Evolutionary conservation across 2,888 invertebrate genomes (phyloP).

Genomic region (Rhagonycha fulva): DNA sequence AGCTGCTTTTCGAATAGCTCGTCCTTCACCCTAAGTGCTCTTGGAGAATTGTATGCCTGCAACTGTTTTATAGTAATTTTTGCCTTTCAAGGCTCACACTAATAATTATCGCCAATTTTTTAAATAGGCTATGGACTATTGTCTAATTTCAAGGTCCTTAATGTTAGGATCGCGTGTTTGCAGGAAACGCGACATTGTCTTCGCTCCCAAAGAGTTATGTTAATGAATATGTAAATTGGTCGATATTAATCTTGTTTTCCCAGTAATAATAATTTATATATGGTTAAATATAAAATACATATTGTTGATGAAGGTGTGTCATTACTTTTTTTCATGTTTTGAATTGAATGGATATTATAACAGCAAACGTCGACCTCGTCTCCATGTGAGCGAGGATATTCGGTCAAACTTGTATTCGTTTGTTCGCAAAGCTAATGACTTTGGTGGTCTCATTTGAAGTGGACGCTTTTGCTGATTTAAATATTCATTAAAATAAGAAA

Average conservation of each 20-base stretch:
- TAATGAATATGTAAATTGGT: constrained; percentile 4
- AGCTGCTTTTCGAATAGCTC: neutral
- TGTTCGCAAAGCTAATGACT: neutral
- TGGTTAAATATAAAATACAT: neutral
- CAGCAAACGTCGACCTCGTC: neutral
- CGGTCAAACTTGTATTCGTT: neutral
- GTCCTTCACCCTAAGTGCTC: neutral
- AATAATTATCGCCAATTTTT: neutral
- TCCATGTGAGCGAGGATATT: neutral
- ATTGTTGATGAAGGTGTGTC: constrained; percentile 6
- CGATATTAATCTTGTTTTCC: constrained; percentile 15
- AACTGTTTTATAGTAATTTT: neutral
- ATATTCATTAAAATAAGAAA: neutral
- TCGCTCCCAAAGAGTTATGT: neutral
- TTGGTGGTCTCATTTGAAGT: neutral
- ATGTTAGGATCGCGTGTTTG: constrained; percentile 3
- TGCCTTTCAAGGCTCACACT: neutral
- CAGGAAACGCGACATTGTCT: neutral
- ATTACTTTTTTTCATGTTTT: neutral
- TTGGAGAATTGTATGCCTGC: neutral
- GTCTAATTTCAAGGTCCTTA: neutral
- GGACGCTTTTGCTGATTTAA: neutral
- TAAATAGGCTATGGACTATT: neutral
- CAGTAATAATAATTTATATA: constrained; percentile 12
- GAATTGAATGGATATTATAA: neutral